Base-by-base conservation (phyloP, 2,888 invertebrate species). In the Drosophila robusta region DNA sequence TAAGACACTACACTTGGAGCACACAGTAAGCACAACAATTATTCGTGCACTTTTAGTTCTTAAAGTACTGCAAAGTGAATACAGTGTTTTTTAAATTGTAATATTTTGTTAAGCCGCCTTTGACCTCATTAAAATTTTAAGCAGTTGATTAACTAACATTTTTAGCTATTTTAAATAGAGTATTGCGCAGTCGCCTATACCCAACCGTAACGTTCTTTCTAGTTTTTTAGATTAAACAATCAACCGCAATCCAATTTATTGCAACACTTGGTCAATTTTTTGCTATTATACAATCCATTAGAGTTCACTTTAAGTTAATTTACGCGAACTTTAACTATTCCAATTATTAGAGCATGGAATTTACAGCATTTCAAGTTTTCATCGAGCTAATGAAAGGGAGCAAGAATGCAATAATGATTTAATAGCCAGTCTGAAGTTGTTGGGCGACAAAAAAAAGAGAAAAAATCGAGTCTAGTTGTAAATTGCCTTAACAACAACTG, bases 401-500 rank as follows among this genome's bases (percentile, higher is more conserved):
- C 36, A 18, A 18, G 18, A 18, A 18, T 16, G 24, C 49, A 57
- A 42, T 32, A 55, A 39, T 39, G 36, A 61, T 55, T 55, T 51
- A 61, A 42, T 32, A 12, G 38, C 24, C 18, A 22, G 16, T 14
- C 46, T 8, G 8, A 8, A 29, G 7, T 22, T 4, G 22, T 22
- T 22, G 22, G 22, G 3, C 22, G 4, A 22, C 46, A 4, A 14
- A 18, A n/a, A 26, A 18, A 38, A 32, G 18, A 52, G 41, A 41
- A 46, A 29, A 18, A 18, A 18, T 18, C 18, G 18, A 24, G 38
- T 18, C 24, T 8, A 57, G 51, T 36, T 60, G 52, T 60, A 56
- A 72, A 62, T 72, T 66, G 61, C 34, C 22, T 42, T 61, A 56
- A 54, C 51, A 47, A 32, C 65, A 39, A 39, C 44, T 34, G 39